Percentiles rank a stretch among this genome's conserved stretches.
These are phyloP conservation scores for Hippasteria phrygiana DNA, from an alignment of 53 echinoderm and acorn worm genomes.

Conservation along the genomic window DNA sequence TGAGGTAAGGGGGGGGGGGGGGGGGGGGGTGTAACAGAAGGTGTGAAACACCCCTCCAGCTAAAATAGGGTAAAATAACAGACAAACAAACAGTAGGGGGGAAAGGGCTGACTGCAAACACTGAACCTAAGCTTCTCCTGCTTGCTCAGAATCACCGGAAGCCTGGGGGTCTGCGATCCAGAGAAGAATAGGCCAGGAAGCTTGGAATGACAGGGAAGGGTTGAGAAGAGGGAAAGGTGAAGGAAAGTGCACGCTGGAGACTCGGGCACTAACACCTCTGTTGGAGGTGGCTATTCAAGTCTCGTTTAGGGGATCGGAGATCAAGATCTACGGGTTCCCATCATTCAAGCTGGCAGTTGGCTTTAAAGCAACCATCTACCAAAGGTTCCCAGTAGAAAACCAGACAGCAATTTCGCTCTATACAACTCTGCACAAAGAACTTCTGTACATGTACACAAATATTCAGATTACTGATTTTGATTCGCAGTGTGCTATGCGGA, in stretches of 20 bases:
- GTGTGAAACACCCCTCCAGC: slow-evolving; percentile 24
- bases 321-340: not conserved
- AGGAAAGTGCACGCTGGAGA: slow-evolving; percentile 23
- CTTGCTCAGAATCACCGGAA: not conserved
- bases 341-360: no score
- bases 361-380: no score
- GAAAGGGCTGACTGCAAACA: not conserved
- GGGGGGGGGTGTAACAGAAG: not conserved
- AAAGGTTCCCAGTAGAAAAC: no score
- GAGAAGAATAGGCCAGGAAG: slow-evolving; percentile 18
- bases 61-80: not conserved
- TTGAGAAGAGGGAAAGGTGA: slow-evolving; percentile 1
- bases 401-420: no score
- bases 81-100: not conserved
- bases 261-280: slow-evolving; percentile 3
- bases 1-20: not conserved
- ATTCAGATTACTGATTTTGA: no score
- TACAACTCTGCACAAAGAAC: no score
- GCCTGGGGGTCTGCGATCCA: not conserved
- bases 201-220: not conserved
- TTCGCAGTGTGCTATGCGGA: no score
- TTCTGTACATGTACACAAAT: no score
- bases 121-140: not conserved
- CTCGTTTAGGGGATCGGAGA: not conserved
- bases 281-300: not conserved